Conservation (phyloP, 2,888 invertebrate genomes). For the Drosophila falleni region DNA sequence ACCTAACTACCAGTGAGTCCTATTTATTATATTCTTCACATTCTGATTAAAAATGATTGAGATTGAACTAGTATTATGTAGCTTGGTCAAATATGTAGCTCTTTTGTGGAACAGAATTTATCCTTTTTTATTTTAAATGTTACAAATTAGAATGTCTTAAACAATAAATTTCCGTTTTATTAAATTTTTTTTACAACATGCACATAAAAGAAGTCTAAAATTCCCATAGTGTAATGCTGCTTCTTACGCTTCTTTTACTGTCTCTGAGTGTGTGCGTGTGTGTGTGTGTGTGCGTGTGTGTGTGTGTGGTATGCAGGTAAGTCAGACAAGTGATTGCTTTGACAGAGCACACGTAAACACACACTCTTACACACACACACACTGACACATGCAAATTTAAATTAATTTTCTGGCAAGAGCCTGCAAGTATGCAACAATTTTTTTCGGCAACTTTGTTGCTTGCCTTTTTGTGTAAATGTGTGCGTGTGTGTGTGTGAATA, state of each 20-base stretch:
- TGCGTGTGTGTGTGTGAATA: conserved; percentile 15
- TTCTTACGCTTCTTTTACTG: not conserved
- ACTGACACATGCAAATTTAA: conserved; percentile 48
- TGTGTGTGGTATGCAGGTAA: conserved; percentile 49
- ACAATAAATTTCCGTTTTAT: not conserved
- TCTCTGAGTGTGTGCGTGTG: not conserved
- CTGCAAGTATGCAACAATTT: conserved; percentile 71
- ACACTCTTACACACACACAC: conserved; percentile 10
- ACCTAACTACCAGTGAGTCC: too few relatives aligned
- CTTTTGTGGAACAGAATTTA: too few relatives aligned
- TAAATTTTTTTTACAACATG: not conserved
- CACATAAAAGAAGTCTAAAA: not conserved
- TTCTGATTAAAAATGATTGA: too few relatives aligned
- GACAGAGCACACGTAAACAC: conserved; percentile 38
- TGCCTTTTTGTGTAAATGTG: not conserved
- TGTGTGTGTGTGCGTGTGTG: conserved; percentile 5
- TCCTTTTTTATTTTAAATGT: too few relatives aligned
- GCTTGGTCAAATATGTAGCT: too few relatives aligned
- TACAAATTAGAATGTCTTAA: too few relatives aligned
- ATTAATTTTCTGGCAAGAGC: conserved; percentile 68
- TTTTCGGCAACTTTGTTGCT: conserved; percentile 48
- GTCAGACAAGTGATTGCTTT: conserved; percentile 58
- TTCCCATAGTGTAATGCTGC: not conserved
- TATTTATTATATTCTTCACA: too few relatives aligned
- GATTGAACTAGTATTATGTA: too few relatives aligned